Evolutionary conservation across 2,113 vertebrate species (phyloP).

Genomic region (Thamnophis sirtalis): DNA sequence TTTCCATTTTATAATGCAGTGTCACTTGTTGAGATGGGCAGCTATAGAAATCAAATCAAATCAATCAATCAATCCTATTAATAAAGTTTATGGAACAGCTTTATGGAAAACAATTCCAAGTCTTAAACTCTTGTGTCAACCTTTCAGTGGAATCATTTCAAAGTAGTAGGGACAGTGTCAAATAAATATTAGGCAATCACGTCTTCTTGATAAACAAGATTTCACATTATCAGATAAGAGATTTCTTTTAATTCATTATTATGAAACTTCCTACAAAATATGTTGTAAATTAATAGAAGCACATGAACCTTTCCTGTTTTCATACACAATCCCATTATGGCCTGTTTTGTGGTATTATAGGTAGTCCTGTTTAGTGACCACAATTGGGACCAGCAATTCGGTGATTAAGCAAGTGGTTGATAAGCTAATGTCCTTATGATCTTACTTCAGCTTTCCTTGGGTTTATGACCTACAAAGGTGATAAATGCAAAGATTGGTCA

Average conservation of each 20-base stretch:
- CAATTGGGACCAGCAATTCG: background rate
- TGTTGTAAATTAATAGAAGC: background rate
- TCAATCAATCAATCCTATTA: background rate
- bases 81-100: background rate
- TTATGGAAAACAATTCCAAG: background rate
- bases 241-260: background rate
- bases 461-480: background rate
- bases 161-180: background rate
- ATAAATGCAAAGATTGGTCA: background rate
- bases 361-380: background rate
- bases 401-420: no score
- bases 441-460: background rate
- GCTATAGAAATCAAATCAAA: background rate
- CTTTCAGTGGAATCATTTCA: background rate
- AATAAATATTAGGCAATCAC: background rate
- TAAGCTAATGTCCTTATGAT: no score
- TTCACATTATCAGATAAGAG: background rate
- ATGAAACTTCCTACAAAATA: background rate
- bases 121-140: background rate
- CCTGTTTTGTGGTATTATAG: no score
- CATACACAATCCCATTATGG: background rate
- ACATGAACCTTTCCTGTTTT: background rate
- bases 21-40: background rate
- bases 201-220: background rate
- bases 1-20: background rate